phyloP scores from a whole-genome alignment of 2,797 vertebrate species.

The Sciaenops ocellatus region DNA sequence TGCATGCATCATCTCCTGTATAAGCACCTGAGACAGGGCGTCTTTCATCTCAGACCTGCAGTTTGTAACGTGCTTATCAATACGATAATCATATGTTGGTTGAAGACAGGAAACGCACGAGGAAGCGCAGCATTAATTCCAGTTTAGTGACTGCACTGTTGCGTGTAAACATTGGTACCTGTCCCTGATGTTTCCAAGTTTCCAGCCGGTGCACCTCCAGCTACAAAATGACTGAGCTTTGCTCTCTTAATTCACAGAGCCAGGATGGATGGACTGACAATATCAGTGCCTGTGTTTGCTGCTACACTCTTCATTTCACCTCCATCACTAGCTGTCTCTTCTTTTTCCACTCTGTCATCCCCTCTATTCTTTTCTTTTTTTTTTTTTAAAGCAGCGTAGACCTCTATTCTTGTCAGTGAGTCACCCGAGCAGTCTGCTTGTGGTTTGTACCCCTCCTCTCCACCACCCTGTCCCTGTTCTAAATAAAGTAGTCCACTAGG shows the following conservation, averaged over 20 bases:
- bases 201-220: not conserved
- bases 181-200: not conserved
- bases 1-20: not conserved
- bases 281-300: not conserved
- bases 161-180: constrained; percentile 5
- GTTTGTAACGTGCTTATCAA: not conserved
- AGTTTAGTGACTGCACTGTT: not conserved
- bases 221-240: constrained; percentile 25
- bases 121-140: no score
- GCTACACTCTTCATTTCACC: constrained; percentile 10
- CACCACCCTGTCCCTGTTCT: constrained; percentile 48
- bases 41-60: constrained; percentile 1
- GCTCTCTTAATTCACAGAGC: constrained; percentile 14
- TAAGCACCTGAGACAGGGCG: not conserved
- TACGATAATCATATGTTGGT: not conserved
- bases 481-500: constrained; percentile 74
- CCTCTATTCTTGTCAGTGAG: constrained; percentile 73
- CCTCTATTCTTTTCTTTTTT: constrained; percentile 10
- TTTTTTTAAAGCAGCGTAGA: constrained; percentile 45
- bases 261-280: not conserved
- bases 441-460: constrained; percentile 62
- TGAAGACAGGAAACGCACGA: not conserved
- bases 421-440: constrained; percentile 75
- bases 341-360: constrained; percentile 51
- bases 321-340: constrained; percentile 18